Percentiles rank a stretch among this genome's conserved stretches.
These are phyloP conservation scores for Alcis repandata DNA, from an alignment of 2,888 invertebrate species.

Conservation along the genomic window DNA sequence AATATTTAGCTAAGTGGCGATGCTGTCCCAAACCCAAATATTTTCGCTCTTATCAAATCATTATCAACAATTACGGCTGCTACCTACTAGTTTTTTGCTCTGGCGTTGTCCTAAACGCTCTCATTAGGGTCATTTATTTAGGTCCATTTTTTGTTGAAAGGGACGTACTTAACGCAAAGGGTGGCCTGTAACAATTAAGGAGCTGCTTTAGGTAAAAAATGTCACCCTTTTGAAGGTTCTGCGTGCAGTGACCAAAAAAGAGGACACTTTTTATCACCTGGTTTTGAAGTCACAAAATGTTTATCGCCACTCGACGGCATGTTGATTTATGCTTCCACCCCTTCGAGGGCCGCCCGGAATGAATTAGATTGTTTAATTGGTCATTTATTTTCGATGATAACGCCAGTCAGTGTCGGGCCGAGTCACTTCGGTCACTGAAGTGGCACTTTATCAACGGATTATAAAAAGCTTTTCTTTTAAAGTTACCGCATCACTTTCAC, in stretches of 20 bases:
- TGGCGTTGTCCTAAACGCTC: slow-evolving; percentile 59
- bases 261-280: slow-evolving; percentile 84
- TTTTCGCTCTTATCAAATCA: slow-evolving; percentile 72
- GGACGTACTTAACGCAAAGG: slow-evolving; percentile 74
- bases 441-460: slow-evolving; percentile 60
- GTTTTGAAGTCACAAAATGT: slow-evolving; percentile 85
- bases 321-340: slow-evolving; percentile 86
- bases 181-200: slow-evolving; percentile 82
- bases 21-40: slow-evolving; percentile 63
- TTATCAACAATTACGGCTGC: slow-evolving; percentile 71
- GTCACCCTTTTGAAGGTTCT: slow-evolving; percentile 79
- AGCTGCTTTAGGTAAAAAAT: slow-evolving; percentile 82
- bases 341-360: slow-evolving; percentile 72
- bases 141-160: slow-evolving; percentile 76
- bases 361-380: slow-evolving; percentile 86
- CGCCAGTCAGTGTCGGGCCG: slow-evolving; percentile 62
- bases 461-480: slow-evolving; percentile 58
- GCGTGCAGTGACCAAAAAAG: slow-evolving; percentile 77
- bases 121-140: slow-evolving; percentile 79
- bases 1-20: slow-evolving; percentile 75
- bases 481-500: slow-evolving; percentile 33
- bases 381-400: slow-evolving; percentile 84
- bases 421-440: slow-evolving; percentile 73
- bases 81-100: slow-evolving; percentile 72
- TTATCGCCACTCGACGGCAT: slow-evolving; percentile 83